Base-by-base conservation (phyloP, 2,888 invertebrate species). In the Ypsolopha sequella region DNA sequence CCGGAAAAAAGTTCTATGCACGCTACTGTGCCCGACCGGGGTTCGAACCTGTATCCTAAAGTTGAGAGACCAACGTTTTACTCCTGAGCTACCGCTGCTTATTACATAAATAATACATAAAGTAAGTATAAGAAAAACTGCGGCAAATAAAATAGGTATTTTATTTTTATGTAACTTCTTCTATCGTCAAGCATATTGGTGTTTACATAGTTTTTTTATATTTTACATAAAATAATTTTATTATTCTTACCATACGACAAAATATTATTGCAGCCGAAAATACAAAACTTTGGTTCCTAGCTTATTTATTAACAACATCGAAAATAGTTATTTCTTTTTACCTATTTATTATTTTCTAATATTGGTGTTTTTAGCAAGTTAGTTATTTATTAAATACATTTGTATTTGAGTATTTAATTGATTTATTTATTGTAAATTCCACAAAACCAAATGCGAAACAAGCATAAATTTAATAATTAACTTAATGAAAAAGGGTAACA, bases 261-360 rank as follows among this genome's bases (percentile, higher is more conserved):
- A 67, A 63, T 55, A 61, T 62, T 58, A 61, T 67, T 70, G 77
- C 74, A 74, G 76, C 80, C 80, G 69, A 76, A 72, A 77, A 79
- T 80, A 81, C 65, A 80, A 80, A 79, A 78, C 85, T 86, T 86
- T 86, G 85, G 85, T 86, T 75, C 72, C 76, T 84, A 86, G 85
- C 85, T 81, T 79, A 77, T 60, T 64, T 64, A 62, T 59, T 51
- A 55, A 57, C 58, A 62, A 63, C 65, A 66, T 68, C 48, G 48
- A 48, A 48, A 48, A 48, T 48, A 48, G 9, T 13, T 14, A 33
- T 45, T 2, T 45, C n/a, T 45, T 14, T n/a, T 34, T 45, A 34
- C 10, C 45, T 13, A 46, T 46, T 51, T 36, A 44, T 34, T 13
- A 46, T 46, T 51, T 36, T 36, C 56, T 52, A 52, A 62, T 55